phyloP scores from a whole-genome alignment of 92 coral and sea anemone species.

The Hydrozoanthus gracilis region DNA sequence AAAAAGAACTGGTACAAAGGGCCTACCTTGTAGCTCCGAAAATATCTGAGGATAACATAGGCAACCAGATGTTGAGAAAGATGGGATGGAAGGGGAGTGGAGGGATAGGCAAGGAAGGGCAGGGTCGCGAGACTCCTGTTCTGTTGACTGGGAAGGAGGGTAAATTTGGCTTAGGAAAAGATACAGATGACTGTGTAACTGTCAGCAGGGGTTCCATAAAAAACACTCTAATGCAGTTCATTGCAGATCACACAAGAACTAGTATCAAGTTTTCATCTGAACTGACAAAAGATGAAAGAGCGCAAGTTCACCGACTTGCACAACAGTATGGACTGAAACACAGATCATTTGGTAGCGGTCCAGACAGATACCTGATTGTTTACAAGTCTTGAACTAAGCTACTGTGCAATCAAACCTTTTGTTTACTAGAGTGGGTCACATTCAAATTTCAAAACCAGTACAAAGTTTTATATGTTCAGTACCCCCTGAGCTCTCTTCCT shows the following conservation, averaged over 20 bases:
- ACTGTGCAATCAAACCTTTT: too few species aligned
- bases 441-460: too few species aligned
- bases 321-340: slow-evolving; percentile 76
- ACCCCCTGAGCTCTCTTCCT: too few species aligned
- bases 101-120: slow-evolving; percentile 87
- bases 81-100: slow-evolving; percentile 99
- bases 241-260: slow-evolving; percentile 60
- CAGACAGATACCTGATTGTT: slow-evolving; percentile 82
- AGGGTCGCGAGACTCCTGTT: slow-evolving; percentile 92
- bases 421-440: too few species aligned
- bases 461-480: too few species aligned
- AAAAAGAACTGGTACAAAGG: slow-evolving; percentile 67
- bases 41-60: slow-evolving; percentile 86
- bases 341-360: slow-evolving; percentile 78
- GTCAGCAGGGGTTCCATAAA: slow-evolving; percentile 68
- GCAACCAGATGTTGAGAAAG: slow-evolving; percentile 84
- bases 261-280: slow-evolving; percentile 85
- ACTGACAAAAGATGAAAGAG: slow-evolving; percentile 85
- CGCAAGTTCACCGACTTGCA: slow-evolving; percentile 73
- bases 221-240: slow-evolving; percentile 69
- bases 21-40: slow-evolving; percentile 73
- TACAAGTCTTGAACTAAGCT: slow-evolving; percentile 50
- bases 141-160: slow-evolving; percentile 75
- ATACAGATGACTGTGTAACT: slow-evolving; percentile 22
- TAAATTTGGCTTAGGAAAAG: slow-evolving; percentile 79